Evolutionary conservation across 2,113 vertebrate species (phyloP), one percentile per base, ranked within the genome.

Genomic region (Hydropotes inermis): DNA sequence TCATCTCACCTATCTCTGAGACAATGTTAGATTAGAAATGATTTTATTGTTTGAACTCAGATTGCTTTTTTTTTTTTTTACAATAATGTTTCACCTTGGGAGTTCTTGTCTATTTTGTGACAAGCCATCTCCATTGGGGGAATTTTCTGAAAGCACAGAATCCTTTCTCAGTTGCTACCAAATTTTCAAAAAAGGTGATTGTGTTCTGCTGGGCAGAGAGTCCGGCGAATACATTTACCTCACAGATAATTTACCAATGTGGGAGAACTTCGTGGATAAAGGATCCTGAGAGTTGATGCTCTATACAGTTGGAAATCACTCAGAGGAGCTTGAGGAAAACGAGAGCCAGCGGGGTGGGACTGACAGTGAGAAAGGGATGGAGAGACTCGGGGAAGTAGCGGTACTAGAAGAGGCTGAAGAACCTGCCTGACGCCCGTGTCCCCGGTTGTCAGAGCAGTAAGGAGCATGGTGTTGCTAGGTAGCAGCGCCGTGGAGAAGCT

Each of bases 31-130:
- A 83, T 90, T 92, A 70, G 16, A 88, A 91, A 89, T 91, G 3
- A 27, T 50, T 54, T 87, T n/a, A 47, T 60, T 79, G 27, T 91
- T 91, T 95, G 14, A 74, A 86, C 43, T 74, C 23, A 89, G 16
- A 79, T 90, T 70, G 55, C 27, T 78, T 70, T 89, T 83, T 12
- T 91, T 87, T 25, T 3, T 86, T 12, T 91, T 28, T 6, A 92
- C 30, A n/a, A 54, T 17, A 47, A 19, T 54, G 1, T 67, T 91
- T 82, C 45, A 36, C 19, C 9, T 70, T 70, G 58, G 13, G 33
- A 86, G 86, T 97, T 86, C 17, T 54, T 79, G 78, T 76, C 14
- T 55, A 23, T 92, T 97, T 94, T 90, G 28, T 79, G 52, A 60
- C 70, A 47, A 30, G 21, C 79, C 36, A 47, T 83, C 27, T 55